These are phyloP conservation scores for Hirundichthys speculiger DNA, from an alignment of 2,113 vertebrate species.

Conservation along the genomic window DNA sequence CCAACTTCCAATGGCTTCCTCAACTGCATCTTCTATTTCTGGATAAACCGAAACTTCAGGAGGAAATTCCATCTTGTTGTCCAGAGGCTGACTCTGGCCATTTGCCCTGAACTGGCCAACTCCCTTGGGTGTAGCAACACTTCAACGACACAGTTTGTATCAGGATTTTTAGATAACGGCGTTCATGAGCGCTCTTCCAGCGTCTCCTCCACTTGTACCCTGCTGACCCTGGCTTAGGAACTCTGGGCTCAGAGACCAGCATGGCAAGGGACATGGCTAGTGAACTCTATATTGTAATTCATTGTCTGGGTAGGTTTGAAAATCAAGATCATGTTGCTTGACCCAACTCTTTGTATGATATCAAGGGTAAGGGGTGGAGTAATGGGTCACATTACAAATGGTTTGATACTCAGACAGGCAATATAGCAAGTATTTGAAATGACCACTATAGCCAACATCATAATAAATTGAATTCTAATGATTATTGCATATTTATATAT, in stretches of 20 bases:
- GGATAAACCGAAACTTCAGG: constrained; percentile 86
- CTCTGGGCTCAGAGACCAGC: constrained; percentile 25
- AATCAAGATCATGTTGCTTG: constrained; percentile 12
- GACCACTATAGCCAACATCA: constrained; percentile 30
- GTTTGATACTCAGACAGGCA: constrained; percentile 16
- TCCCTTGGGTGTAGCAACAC: constrained; percentile 33
- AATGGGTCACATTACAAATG: constrained; percentile 14
- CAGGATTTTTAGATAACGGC: constrained; percentile 52
- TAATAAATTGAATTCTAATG: constrained; percentile 1
- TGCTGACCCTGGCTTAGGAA: constrained; percentile 59
- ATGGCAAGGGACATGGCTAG: neutral
- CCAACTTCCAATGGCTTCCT: constrained; percentile 87
- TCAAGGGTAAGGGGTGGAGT: neutral
- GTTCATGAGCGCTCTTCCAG: constrained; percentile 78
- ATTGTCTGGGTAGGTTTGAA: constrained; percentile 9
- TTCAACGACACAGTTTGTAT: constrained; percentile 40
- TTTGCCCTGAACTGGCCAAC: constrained; percentile 59
- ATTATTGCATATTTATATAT: constrained; percentile 17
- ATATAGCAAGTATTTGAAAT: constrained; percentile 30
- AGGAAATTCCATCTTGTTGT: constrained; percentile 79
- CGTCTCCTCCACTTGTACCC: constrained; percentile 80
- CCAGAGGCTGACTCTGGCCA: constrained; percentile 56
- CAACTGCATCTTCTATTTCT: constrained; percentile 91
- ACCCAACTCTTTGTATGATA: constrained; percentile 10
- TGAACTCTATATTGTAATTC: constrained; percentile 14